Conservation (phyloP, 2,113 vertebrate species). For the Catharus fuscescens region DNA sequence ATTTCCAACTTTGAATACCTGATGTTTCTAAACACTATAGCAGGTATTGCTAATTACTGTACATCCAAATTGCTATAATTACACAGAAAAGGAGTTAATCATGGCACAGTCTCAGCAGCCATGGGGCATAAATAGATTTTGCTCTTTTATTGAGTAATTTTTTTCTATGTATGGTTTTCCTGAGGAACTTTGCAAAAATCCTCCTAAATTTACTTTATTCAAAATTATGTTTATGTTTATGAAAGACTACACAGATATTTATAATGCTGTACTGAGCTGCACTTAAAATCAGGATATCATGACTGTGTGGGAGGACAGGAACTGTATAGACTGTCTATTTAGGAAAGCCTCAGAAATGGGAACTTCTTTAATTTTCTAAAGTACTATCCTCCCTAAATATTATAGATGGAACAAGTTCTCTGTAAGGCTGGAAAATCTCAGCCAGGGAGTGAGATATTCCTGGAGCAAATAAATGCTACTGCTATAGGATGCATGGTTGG, state of each 20-base stretch:
- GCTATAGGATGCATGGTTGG: not conserved
- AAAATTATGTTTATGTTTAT: not conserved
- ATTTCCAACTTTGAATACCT: slow-evolving; percentile 98
- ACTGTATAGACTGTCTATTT: not conserved
- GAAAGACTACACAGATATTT: not conserved
- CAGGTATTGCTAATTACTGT: slow-evolving; percentile 75
- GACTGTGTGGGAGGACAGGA: not conserved
- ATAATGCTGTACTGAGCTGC: not conserved
- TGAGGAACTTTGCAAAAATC: not conserved
- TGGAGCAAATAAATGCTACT: not conserved
- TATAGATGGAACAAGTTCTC: not conserved
- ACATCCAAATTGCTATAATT: not conserved
- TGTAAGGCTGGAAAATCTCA: not conserved
- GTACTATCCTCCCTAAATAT: not conserved
- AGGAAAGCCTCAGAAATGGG: not conserved
- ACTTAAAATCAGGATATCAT: not conserved
- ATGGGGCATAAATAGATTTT: not conserved
- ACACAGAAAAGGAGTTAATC: not conserved
- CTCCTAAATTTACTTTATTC: not conserved
- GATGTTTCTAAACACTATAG: slow-evolving; percentile 95
- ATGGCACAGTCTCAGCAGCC: not conserved
- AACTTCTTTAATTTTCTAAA: not conserved
- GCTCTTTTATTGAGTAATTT: not conserved
- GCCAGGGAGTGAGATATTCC: not conserved
- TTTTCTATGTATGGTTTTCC: not conserved